Base-by-base conservation (phyloP, 1,140 invertebrate genomes). In the Philotrypesis tridentata region DNA sequence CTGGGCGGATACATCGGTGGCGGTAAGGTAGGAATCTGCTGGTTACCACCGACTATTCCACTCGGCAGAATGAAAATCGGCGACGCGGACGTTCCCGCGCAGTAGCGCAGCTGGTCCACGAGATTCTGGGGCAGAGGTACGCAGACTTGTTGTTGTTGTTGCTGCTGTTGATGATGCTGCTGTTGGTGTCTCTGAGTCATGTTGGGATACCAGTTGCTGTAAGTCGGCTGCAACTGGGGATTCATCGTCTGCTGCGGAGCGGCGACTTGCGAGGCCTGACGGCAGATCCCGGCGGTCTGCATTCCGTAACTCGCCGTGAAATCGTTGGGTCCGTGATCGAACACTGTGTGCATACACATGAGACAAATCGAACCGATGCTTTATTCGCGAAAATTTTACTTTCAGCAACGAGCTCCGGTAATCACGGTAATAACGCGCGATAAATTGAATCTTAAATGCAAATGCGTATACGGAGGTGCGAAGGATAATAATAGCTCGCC, bases 61-160 rank as follows among this genome's bases (percentile, higher is more conserved):
- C 77, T 87, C 0, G 90, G 91, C 0, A 91, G 82, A 21, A 92
- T 91, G 65, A 91, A 90, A 33, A 92, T 90, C 1, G 90, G 89
- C 21, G 85, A 55, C 1, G 40, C 40, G 1, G 88, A 37, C 12
- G 80, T 85, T 14, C 71, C 79, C 0, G 88, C 83, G 77, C 77
- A 88, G 4, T 85, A 67, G 17, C 87, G 87, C 60, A 88, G 84
- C 43, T 91, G 90, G 6, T 91, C 89, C 21, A 89, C 21, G 14
- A 87, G 31, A 63, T 82, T 87, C n/a, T 84, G 83, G 0, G 87
- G 84, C 25, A 89, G 65, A 2, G 65, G 37, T 31, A 76, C 29
- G 29, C 31, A 85, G 72, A 85, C 5, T 55, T 55, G 48, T 55
- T 55, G 48, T 17, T 5, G 21, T 21, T 55, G 21, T n/a, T 55